Evolutionary conservation across 2,113 vertebrate genomes (phyloP).

Genomic region (Thomomys bottae): DNA sequence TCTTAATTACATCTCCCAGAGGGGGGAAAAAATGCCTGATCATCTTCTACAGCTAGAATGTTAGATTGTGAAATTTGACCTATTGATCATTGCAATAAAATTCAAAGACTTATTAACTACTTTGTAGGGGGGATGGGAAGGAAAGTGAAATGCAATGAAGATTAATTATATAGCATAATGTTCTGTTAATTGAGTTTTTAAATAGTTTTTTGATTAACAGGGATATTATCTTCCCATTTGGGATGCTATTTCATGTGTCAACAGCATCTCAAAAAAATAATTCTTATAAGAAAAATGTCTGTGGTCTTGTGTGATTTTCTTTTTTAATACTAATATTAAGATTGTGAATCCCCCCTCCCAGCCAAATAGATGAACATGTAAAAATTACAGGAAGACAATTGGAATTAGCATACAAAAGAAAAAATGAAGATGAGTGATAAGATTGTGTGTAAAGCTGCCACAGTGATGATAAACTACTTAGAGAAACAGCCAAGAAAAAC

Average conservation of each 20-base stretch:
- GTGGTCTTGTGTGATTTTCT: slow-evolving; percentile 63
- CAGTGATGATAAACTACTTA: slow-evolving; percentile 77
- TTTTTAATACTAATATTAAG: slow-evolving; percentile 70
- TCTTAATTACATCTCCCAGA: slow-evolving; percentile 83
- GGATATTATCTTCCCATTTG: slow-evolving; percentile 85
- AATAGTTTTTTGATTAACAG: slow-evolving; percentile 89
- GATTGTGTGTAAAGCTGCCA: slow-evolving; percentile 77
- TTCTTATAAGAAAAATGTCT: slow-evolving; percentile 70
- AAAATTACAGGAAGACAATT: slow-evolving; percentile 78
- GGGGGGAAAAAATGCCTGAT: slow-evolving; percentile 78
- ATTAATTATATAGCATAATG: slow-evolving; percentile 88
- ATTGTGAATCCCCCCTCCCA: slow-evolving; percentile 48
- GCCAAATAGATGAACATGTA: slow-evolving; percentile 77
- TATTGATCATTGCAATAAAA: slow-evolving; percentile 88
- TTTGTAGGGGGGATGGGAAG: slow-evolving; percentile 70
- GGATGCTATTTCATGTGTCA: slow-evolving; percentile 77
- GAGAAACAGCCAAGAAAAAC: slow-evolving; percentile 68
- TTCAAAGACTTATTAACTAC: slow-evolving; percentile 82
- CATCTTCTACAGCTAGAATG: slow-evolving; percentile 81
- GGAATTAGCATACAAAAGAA: slow-evolving; percentile 72
- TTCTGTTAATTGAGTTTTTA: slow-evolving; percentile 90
- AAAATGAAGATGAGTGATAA: slow-evolving; percentile 83
- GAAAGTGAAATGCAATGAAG: slow-evolving; percentile 86
- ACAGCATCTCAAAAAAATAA: slow-evolving; percentile 81
- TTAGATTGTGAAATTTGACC: slow-evolving; percentile 82